Base-by-base conservation (phyloP, 2,113 vertebrate genomes). In the Myrmecobius fasciatus region DNA sequence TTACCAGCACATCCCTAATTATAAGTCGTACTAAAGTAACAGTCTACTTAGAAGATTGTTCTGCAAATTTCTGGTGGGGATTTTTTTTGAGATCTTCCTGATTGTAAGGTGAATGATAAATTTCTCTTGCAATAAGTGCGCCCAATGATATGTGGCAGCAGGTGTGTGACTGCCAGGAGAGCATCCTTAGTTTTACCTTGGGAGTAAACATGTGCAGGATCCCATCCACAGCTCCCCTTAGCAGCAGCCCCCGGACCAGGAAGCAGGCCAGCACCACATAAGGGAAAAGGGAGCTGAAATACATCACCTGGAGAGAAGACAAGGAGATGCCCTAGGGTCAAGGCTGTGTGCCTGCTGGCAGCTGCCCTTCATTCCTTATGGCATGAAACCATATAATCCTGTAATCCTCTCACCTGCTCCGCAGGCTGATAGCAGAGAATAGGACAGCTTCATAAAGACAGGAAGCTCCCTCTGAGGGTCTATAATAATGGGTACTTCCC, bases 151-250 rank as follows among this genome's bases (percentile, higher is more conserved):
- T 25, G 6, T 49, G 22, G 8, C 67, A 43, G 7, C 7, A 83
- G 67, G 67, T 83, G n/a, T 43, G 67, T 22, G 67, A 43, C 90
- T 53, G 92, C 3, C 2, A 0, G 7, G 25, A n/a, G 53, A 67
- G 91, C 25, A 31, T 43, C 10, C 47, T n/a, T 22, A 17, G 5
- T 31, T 98, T 98, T 98, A 99, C 99, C 99, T 99, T 99, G 28
- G 99, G 99, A 0, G 99, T 99, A 98, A 99, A 99, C 99, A 99
- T 99, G 98, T 99, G 99, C 95, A 99, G 98, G 95, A 99, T 99
- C 67, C 99, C 99, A 1, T 99, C 99, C 46, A 99, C 98, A 0
- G 99, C 99, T 22, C 99, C 99, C 0, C 99, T 99, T 94, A 99
- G 98, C 97, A 99, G 96, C 88, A 99, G 97, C 0, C 99, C 99